Conservation (phyloP, 1,140 invertebrate species). For the Drosophila orosa region DNA sequence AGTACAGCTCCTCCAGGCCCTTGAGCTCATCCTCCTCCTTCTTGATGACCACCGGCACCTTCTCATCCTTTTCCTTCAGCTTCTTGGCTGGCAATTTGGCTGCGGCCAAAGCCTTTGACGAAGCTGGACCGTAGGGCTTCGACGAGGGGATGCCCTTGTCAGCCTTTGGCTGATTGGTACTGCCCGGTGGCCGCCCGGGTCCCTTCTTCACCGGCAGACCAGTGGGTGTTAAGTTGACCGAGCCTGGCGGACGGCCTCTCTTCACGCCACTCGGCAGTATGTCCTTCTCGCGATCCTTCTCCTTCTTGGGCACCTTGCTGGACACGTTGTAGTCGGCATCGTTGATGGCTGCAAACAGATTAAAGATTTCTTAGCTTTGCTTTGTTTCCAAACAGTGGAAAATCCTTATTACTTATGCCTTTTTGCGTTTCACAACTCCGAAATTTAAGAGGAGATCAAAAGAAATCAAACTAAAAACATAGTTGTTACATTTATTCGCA, state of each 20-base stretch:
- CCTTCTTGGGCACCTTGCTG: slow-evolving; percentile 69
- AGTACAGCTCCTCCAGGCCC: slow-evolving; percentile 79
- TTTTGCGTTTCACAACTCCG: slow-evolving; percentile 63
- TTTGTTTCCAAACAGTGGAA: neutral
- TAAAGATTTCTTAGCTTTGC: too few species aligned
- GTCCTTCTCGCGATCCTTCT: slow-evolving; percentile 67
- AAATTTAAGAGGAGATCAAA: slow-evolving; percentile 41
- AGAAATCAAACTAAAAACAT: slow-evolving; percentile 67
- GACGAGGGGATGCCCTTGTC: slow-evolving; percentile 22
- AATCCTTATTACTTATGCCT: slow-evolving; percentile 12
- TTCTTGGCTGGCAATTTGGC: slow-evolving; percentile 32
- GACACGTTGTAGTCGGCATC: slow-evolving; percentile 68
- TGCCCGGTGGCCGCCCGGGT: slow-evolving; percentile 27
- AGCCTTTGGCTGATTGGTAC: slow-evolving; percentile 32
- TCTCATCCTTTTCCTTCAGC: slow-evolving; percentile 54
- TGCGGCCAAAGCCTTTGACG: slow-evolving; percentile 13
- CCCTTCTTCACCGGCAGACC: slow-evolving; percentile 28
- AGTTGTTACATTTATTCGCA: slow-evolving; percentile 47
- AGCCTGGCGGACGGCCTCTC: slow-evolving; percentile 34
- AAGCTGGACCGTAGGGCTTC: slow-evolving; percentile 27
- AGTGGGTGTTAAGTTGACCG: slow-evolving; percentile 45
- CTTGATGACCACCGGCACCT: slow-evolving; percentile 60
- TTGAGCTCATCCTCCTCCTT: slow-evolving; percentile 79
- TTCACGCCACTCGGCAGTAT: slow-evolving; percentile 53
- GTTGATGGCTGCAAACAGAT: slow-evolving; percentile 67